Base-by-base conservation (phyloP, 2,888 invertebrate genomes). In the Odiellus spinosus region DNA sequence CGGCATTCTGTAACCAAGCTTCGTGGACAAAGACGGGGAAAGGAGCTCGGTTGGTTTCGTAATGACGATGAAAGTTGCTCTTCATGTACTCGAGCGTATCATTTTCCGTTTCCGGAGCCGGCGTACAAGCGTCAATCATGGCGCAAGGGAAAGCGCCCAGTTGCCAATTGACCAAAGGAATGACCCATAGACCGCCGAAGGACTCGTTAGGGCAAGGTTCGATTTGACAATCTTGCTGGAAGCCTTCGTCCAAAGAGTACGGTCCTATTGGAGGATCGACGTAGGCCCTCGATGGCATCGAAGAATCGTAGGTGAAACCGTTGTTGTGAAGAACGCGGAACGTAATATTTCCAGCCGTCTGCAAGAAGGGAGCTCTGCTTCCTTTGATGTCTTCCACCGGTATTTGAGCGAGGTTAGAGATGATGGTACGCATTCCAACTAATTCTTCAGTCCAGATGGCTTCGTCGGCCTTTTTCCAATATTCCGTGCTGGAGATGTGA, bases 241-340 rank as follows among this genome's bases (percentile, higher is more conserved):
- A 50, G 17, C 53, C 50, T 54, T 73, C 76, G 58, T 81, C 75
- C 46, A 79, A 60, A 1, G 78, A 79, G 61, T 80, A 81, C 0
- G 81, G 81, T 74, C 76, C 80, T 1, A 76, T 60, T 15, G 71
- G 72, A 21, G 71, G 70, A 45, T 67, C 54, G 10, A 62, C 62
- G 50, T 60, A 69, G 1, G 54, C 54, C 17, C 64, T 61, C 0
- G 76, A 73, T 0, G 76, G 70, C 75, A 78, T 74, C 2, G 76
- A 73, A 47, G 71, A 71, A 58, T 81, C 80, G 59, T 78, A 80
- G 1, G 59, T 49, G 3, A 78, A 64, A 1, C 65, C 69, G 18
- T 65, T 59, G 11, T 71, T 64, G 1, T 63, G 55, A 59, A 78
- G 70, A 48, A 76, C 73, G 48, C 69, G 60, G 61, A 75, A 77